phyloP scores from a whole-genome alignment of 2,888 invertebrate species.

The Meandrusa payeni region DNA sequence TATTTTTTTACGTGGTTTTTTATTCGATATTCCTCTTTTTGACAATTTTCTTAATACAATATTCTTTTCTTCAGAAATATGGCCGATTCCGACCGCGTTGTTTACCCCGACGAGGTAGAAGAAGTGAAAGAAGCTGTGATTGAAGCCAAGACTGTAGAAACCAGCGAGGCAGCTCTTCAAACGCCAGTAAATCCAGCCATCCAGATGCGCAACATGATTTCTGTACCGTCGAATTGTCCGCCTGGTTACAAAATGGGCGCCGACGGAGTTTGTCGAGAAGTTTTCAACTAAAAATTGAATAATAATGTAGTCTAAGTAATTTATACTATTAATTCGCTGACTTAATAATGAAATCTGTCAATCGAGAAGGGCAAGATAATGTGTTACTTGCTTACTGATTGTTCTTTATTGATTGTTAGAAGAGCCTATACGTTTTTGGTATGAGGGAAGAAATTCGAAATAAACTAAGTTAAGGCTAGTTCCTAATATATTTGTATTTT shows the following conservation, averaged over 20 bases:
- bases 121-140: constrained; percentile 36
- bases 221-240: constrained; percentile 41
- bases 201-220: constrained; percentile 51
- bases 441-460: constrained; percentile 4
- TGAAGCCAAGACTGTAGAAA: constrained; percentile 30
- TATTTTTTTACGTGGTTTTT: too few species aligned
- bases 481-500: not conserved
- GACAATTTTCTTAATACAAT: too few species aligned
- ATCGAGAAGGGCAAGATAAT: not conserved
- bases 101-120: constrained; percentile 59
- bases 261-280: constrained; percentile 42
- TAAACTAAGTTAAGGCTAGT: constrained; percentile 8
- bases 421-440: not conserved
- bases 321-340: constrained; percentile 4
- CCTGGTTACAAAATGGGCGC: constrained; percentile 35
- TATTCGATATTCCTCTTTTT: too few species aligned
- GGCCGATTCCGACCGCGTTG: constrained; percentile 55
- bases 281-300: constrained; percentile 27
- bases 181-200: constrained; percentile 23
- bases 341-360: too few species aligned
- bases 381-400: too few species aligned
- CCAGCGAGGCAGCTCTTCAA: constrained; percentile 4
- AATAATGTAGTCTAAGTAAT: not conserved
- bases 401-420: not conserved
- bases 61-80: constrained; percentile 41